phyloP scores from a whole-genome alignment of 2,888 invertebrate genomes.

The Athalia cordata region DNA sequence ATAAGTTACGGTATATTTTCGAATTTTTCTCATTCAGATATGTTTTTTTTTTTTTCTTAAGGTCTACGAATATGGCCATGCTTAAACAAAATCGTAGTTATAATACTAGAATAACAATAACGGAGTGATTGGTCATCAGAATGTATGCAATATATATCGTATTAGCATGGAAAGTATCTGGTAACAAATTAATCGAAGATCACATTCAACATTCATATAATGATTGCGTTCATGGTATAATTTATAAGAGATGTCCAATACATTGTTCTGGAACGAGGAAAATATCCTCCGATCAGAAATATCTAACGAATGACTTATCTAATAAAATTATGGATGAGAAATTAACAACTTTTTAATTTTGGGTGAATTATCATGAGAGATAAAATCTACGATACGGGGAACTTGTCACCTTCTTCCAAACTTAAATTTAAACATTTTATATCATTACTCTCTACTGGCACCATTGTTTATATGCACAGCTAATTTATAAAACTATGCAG shows the following conservation, averaged over 20 bases:
- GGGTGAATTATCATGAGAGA: background rate
- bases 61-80: constrained; percentile 15
- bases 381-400: constrained; percentile 27
- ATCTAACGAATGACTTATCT: constrained; percentile 9
- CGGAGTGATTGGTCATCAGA: constrained; percentile 26
- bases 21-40: background rate
- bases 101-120: constrained; percentile 15
- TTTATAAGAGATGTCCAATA: background rate
- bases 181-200: constrained; percentile 29
- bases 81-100: background rate
- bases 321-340: constrained; percentile 19
- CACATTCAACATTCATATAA: background rate
- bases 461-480: constrained; percentile 40
- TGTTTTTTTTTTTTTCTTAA: background rate
- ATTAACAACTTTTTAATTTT: constrained; percentile 19
- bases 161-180: constrained; percentile 28
- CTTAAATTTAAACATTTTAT: constrained; percentile 19
- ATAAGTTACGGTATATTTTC: background rate
- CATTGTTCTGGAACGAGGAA: background rate
- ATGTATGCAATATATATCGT: constrained; percentile 28
- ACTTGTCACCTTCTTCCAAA: constrained; percentile 18
- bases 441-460: constrained; percentile 30
- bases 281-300: background rate
- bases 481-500: constrained; percentile 38
- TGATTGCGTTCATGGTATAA: background rate